These are phyloP conservation scores for Elaphurus davidianus DNA, from an alignment of 2,113 vertebrate species.

Conservation along the genomic window DNA sequence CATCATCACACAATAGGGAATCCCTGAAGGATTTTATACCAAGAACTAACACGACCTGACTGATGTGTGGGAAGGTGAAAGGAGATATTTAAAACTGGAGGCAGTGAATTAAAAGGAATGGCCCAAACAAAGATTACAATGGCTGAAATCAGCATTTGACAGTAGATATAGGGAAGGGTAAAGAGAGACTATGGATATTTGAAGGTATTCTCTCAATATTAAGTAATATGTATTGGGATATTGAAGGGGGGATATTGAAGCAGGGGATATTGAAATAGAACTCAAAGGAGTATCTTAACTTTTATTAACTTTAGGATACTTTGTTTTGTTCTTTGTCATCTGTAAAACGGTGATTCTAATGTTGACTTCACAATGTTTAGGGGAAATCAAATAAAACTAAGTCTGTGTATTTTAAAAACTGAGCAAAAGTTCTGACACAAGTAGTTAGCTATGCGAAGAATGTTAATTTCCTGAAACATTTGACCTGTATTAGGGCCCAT, in stretches of 20 bases:
- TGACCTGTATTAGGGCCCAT: background rate
- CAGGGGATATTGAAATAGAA: background rate
- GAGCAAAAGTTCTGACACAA: background rate
- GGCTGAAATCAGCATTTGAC: background rate
- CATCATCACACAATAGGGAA: background rate
- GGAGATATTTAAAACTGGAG: background rate
- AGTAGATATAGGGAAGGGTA: background rate
- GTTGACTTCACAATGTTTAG: background rate
- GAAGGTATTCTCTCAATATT: background rate
- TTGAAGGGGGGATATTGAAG: background rate
- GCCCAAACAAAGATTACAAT: background rate
- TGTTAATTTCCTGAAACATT: background rate
- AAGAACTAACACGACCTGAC: background rate
- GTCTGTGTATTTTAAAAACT: background rate
- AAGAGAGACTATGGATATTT: background rate
- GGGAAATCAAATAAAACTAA: background rate
- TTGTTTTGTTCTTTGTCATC: background rate
- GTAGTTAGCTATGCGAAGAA: background rate
- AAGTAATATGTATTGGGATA: background rate
- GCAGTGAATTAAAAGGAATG: background rate
- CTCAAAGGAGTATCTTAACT: background rate
- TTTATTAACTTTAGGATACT: background rate
- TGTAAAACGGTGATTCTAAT: background rate
- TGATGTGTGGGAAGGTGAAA: background rate
- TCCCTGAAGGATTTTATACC: background rate